These are phyloP conservation scores for Melinopterus prodromus DNA, from an alignment of 2,888 invertebrate genomes.

Conservation along the genomic window DNA sequence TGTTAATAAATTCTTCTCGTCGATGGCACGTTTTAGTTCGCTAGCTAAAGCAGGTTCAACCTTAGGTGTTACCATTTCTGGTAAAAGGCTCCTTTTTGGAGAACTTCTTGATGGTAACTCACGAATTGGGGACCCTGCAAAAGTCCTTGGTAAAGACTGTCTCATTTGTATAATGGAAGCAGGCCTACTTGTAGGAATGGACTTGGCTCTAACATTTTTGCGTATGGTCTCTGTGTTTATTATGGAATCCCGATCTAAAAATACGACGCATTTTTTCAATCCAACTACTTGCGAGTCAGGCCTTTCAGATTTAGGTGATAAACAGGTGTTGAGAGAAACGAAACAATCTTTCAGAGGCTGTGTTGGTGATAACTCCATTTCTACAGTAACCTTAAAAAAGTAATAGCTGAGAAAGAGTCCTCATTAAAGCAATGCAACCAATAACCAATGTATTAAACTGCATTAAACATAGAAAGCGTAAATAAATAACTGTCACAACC, in stretches of 20 bases:
- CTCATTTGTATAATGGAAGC: not conserved
- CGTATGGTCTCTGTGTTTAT: slow-evolving; percentile 4
- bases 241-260: slow-evolving; percentile 15
- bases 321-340: slow-evolving; percentile 7
- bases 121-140: not conserved
- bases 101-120: slow-evolving; percentile 5
- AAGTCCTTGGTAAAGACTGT: not conserved
- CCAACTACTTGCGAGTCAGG: not conserved
- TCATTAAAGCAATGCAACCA: too few species aligned
- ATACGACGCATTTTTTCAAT: slow-evolving; percentile 15
- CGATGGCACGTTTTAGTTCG: slow-evolving; percentile 68
- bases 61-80: slow-evolving; percentile 66
- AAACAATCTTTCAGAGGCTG: not conserved
- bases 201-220: slow-evolving; percentile 13
- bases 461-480: not conserved
- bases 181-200: not conserved
- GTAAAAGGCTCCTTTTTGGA: not conserved
- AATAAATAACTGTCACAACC: not conserved
- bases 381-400: not conserved
- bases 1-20: slow-evolving; percentile 70
- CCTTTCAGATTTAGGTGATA: not conserved
- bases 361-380: slow-evolving; percentile 8
- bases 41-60: slow-evolving; percentile 63
- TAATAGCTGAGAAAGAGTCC: not conserved
- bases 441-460: too few species aligned